Evolutionary conservation across 1,140 invertebrate genomes (phyloP), one percentile per base, ranked within the genome.

Genomic region (Drosophila kanapiae): DNA sequence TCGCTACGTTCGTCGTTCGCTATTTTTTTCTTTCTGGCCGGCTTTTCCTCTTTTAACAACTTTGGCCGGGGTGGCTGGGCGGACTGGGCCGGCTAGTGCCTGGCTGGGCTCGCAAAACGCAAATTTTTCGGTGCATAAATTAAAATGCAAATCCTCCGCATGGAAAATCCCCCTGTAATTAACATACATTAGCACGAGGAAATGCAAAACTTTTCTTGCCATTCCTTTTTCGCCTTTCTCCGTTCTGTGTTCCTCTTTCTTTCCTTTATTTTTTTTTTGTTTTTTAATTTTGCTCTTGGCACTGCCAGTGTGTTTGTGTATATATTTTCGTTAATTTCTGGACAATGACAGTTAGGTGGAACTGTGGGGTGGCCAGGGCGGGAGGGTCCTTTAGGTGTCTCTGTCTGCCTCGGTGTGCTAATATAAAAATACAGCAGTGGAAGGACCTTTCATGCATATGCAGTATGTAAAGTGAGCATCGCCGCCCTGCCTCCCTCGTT

Each of bases 61-160:
- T 82, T 82, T 87, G 65, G 43, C 59, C 62, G 37, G 75, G 74
- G 62, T 43, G 72, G 61, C 62, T 49, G 62, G 51, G 11, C 4
- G 7, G 31, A 4, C 27, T n/a, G 8, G 23, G 47, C 47, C 47
- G 49, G 49, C 31, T 18, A 18, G n/a, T 18, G 33, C 51, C 51
- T 49, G 72, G 61, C 63, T 56, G 63, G 53, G 18, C 53, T 54
- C 33, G 70, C 40, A 80, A 80, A 85, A 84, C 62, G 74, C 78
- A 90, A 88, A 90, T 88, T 88, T 88, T 88, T 90, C 82, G 75
- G 86, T 80, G 82, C 86, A 90, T 91, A 91, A 91, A 91, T 91
- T 90, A 91, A 91, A 91, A 91, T 91, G 88, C 88, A 91, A 91
- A 91, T 91, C 88, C 90, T 88, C 79, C 82, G 90, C 88, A 88